Evolutionary conservation across 1,140 invertebrate species (phyloP), one percentile per base, ranked within the genome.

Genomic region (Camponotus pennsylvanicus): DNA sequence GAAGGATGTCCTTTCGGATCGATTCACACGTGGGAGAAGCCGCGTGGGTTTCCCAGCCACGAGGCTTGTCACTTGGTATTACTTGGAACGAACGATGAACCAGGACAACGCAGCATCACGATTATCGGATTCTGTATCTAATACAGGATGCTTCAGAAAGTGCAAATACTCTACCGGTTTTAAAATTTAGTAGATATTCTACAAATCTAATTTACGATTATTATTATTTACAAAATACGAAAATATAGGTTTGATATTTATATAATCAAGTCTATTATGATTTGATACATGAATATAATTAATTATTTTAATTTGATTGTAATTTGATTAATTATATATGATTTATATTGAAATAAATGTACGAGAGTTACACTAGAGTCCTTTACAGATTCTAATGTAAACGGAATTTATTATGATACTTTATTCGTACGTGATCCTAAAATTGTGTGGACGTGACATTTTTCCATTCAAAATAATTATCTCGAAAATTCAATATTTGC

Each of bases 1-100:
- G 37, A 21, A 80, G 32, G 66, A 71, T 70, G 66, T 82, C 27
- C 15, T 70, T 71, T 71, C 37, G 18, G 18, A 11, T 71, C 52
- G 67, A 69, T 71, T 71, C 37, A 61, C 55, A 82, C 52, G 79
- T 82, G 55, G 67, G 67, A 73, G 79, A 82, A 34, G 6, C 11
- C 52, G 67, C 67, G 79, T 82, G 55, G 79, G 79, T 73, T 82
- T 82, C 2, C 27, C 40, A 59, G 42, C 40, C 67, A 69, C n/a
- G 77, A 80, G 34, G 64, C 64, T 40, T 80, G 45, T 80, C 77
- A 80, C 49, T 70, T 13, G 32, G 32, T 70, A 69, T 80, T 80
- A 70, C 64, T 80, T 27, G 64, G 34, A 70, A 70, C 45, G 64
- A 80, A 34, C 77, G 77, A 80, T 80, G 64, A 80, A 70, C 64